Evolutionary conservation across 2,888 invertebrate genomes (phyloP).

Genomic region (Frankliniella intonsa): DNA sequence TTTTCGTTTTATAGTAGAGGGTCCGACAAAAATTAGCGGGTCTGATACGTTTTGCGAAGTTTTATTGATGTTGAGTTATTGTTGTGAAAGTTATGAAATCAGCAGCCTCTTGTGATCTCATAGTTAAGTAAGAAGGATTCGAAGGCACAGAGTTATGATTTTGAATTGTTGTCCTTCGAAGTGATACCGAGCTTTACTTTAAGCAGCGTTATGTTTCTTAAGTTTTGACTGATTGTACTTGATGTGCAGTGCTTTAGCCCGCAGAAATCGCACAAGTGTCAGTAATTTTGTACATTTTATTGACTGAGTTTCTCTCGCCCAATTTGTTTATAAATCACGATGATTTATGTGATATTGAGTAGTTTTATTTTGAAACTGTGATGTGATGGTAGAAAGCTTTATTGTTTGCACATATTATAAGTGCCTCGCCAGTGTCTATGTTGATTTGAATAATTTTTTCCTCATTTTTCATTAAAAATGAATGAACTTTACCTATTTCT

Average conservation of each 20-base stretch:
- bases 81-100: slow-evolving; percentile 9
- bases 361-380: slow-evolving; percentile 25
- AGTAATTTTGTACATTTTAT: background rate
- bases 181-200: slow-evolving; percentile 17
- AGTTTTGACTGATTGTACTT: background rate
- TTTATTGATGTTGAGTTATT: slow-evolving; percentile 15
- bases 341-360: slow-evolving; percentile 23
- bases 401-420: background rate
- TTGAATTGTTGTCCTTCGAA: background rate
- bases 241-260: slow-evolving; percentile 2
- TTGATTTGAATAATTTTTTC: background rate
- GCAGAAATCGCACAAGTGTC: slow-evolving; percentile 8
- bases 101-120: slow-evolving; percentile 20
- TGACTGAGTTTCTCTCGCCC: background rate
- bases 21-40: background rate
- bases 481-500: background rate
- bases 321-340: background rate
- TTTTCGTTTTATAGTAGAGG: slow-evolving; percentile 15
- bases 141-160: background rate
- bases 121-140: slow-evolving; percentile 16
- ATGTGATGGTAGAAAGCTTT: slow-evolving; percentile 24
- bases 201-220: background rate
- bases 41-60: slow-evolving; percentile 9
- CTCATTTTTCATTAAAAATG: background rate
- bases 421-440: slow-evolving; percentile 5